Conservation (phyloP, 1,140 invertebrate species). For the Bemisia tabaci region DNA sequence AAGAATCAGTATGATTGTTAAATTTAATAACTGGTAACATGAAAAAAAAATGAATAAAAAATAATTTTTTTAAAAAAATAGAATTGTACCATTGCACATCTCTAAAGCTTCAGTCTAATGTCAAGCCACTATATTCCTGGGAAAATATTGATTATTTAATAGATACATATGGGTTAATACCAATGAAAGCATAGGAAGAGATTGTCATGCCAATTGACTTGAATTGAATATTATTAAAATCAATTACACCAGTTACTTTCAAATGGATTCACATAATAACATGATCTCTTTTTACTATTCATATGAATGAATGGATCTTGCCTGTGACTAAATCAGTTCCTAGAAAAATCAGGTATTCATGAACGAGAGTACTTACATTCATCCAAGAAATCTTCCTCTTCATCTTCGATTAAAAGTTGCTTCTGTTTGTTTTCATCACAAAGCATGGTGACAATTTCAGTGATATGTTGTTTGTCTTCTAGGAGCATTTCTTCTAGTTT, state of each 20-base stretch:
- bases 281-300: neutral
- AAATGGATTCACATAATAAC: constrained; percentile 9
- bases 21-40: constrained; percentile 1
- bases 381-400: constrained; percentile 96
- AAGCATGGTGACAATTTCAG: constrained; percentile 51
- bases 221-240: too few species aligned
- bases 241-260: too few species aligned
- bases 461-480: constrained; percentile 56
- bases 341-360: too few species aligned
- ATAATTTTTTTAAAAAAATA: constrained; percentile 9
- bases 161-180: too few species aligned
- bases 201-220: too few species aligned
- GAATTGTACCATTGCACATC: too few species aligned
- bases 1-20: neutral
- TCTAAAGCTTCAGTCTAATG: too few species aligned
- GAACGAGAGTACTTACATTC: constrained; percentile 56
- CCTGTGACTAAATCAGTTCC: too few species aligned
- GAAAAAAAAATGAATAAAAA: constrained; percentile 3
- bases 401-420: constrained; percentile 77
- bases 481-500: constrained; percentile 69
- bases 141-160: too few species aligned
- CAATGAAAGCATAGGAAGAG: too few species aligned
- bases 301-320: too few species aligned
- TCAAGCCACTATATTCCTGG: too few species aligned
- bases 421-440: constrained; percentile 69